A percentile compares a stretch with the other conserved stretches of the same genome.
Conservation (phyloP, 2,888 invertebrate species). For the Lacanobia oleracea region DNA sequence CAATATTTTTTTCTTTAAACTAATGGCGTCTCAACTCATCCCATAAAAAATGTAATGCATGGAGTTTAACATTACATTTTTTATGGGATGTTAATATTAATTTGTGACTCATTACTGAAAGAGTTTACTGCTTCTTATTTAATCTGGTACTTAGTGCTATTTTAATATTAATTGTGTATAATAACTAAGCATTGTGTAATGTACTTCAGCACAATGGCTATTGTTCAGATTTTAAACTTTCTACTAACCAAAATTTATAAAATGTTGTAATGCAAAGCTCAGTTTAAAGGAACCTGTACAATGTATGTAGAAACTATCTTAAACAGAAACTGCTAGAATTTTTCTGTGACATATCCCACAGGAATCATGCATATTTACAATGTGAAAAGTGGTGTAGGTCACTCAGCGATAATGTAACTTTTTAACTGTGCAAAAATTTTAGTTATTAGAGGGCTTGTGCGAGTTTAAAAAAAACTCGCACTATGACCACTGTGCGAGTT, state of each 20-base stretch:
- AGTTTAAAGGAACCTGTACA: neutral
- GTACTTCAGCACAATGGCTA: constrained; percentile 6
- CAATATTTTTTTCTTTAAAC: too few relatives aligned
- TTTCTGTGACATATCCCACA: neutral
- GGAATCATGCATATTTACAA: neutral
- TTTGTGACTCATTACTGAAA: neutral
- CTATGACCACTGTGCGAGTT: too few relatives aligned
- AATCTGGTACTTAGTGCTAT: neutral
- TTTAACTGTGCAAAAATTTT: neutral
- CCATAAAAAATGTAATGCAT: neutral
- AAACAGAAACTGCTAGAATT: neutral
- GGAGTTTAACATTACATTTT: too few relatives aligned
- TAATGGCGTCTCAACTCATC: neutral
- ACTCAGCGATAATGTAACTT: neutral
- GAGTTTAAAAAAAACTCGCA: too few relatives aligned
- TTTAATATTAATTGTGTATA: neutral
- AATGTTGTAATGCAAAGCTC: neutral
- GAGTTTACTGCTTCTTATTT: neutral
- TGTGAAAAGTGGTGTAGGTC: neutral
- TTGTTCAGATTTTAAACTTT: constrained; percentile 19
- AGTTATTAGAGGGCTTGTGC: neutral
- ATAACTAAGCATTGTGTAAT: constrained; percentile 10
- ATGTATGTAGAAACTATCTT: neutral
- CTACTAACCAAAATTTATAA: neutral
- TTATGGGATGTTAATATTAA: too few relatives aligned